A percentile compares a stretch with the other conserved stretches of the same genome.
Conservation (phyloP, 2,888 invertebrate species). For the Yponomeuta evonymella region DNA sequence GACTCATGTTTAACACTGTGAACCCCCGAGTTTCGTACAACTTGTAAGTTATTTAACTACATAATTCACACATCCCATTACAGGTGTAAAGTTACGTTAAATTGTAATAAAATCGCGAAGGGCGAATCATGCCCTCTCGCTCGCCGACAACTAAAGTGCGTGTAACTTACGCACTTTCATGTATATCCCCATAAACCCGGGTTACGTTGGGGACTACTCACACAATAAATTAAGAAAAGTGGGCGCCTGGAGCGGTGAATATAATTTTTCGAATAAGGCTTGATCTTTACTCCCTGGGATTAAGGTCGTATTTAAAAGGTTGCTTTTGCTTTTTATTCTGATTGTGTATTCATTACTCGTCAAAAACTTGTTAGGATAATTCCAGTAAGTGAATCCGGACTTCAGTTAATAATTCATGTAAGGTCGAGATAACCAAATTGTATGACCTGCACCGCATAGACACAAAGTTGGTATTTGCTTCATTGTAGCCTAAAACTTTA, state of each 20-base stretch:
- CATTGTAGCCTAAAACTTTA: too few species aligned
- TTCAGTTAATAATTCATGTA: too few species aligned
- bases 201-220: slow-evolving; percentile 16
- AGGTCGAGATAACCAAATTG: too few species aligned
- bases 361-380: too few species aligned
- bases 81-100: slow-evolving; percentile 27
- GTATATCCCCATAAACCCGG: slow-evolving; percentile 17
- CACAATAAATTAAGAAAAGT: slow-evolving; percentile 16
- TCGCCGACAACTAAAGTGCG: slow-evolving; percentile 14
- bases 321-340: neutral
- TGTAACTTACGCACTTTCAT: slow-evolving; percentile 20
- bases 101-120: slow-evolving; percentile 27
- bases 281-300: neutral
- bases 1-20: slow-evolving; percentile 22
- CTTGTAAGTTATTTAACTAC: slow-evolving; percentile 17
- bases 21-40: slow-evolving; percentile 22
- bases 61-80: slow-evolving; percentile 22
- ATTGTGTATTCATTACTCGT: neutral
- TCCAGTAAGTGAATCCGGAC: too few species aligned
- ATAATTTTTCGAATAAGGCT: slow-evolving; percentile 11
- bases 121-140: slow-evolving; percentile 22
- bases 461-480: too few species aligned
- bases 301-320: neutral
- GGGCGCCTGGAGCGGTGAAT: neutral
- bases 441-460: too few species aligned